Percentiles rank a stretch among this genome's conserved stretches.
These are phyloP conservation scores for Martes martes DNA, from an alignment of 2,113 vertebrate genomes.

Conservation along the genomic window DNA sequence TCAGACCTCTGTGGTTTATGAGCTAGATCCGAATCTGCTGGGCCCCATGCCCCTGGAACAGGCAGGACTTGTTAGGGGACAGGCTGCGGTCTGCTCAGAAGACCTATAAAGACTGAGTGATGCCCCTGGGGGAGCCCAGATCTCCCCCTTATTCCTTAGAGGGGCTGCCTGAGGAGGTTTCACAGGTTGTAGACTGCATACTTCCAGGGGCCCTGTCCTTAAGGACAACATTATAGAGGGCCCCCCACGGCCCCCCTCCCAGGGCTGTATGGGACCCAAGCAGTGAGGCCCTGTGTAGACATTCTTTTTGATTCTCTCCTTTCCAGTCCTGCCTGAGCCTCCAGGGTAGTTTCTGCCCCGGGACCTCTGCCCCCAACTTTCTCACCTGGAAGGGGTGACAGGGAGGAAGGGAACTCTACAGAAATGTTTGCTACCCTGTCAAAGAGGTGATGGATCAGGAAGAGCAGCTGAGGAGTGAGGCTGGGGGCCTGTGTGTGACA, in stretches of 20 bases:
- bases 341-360: background rate
- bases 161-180: background rate
- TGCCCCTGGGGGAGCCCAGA: background rate
- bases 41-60: background rate
- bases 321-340: background rate
- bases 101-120: background rate
- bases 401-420: background rate
- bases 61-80: constrained; percentile 12
- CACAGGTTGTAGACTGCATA: background rate
- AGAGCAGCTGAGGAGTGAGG: background rate
- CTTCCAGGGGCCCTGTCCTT: background rate
- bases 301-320: background rate
- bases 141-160: background rate
- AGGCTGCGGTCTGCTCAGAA: background rate
- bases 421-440: background rate
- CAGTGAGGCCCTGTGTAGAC: background rate
- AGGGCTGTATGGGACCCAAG: background rate
- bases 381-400: background rate
- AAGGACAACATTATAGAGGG: background rate
- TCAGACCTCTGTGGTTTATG: constrained; percentile 70
- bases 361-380: background rate
- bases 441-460: background rate
- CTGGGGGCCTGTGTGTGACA: background rate
- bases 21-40: background rate
- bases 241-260: no score